These are phyloP conservation scores for Torymus tubicola DNA, from an alignment of 2,888 invertebrate species.

Conservation along the genomic window DNA sequence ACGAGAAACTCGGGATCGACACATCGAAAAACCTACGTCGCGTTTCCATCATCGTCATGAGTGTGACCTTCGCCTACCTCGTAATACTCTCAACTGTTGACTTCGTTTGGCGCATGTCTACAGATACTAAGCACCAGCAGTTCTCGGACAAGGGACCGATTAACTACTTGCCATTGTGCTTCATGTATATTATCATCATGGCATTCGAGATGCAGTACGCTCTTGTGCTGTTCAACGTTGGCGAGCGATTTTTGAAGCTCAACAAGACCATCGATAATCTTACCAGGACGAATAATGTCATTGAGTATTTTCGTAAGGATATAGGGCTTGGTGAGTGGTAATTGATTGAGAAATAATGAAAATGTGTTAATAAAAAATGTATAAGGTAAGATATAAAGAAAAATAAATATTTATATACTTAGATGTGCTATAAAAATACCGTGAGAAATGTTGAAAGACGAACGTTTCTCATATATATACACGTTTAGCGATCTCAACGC, in stretches of 20 bases:
- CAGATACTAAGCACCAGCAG: conserved; percentile 5
- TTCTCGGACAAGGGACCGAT: conserved; percentile 68
- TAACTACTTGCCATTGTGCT: conserved; percentile 80
- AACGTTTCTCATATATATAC: too few species aligned
- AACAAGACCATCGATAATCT: conserved; percentile 78
- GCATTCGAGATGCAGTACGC: conserved; percentile 81
- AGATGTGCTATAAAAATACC: too few species aligned
- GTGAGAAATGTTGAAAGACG: too few species aligned
- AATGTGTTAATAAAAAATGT: too few species aligned
- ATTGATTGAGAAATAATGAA: not conserved
- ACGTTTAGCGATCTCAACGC: too few species aligned
- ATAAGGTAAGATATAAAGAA: too few species aligned
- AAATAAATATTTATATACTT: too few species aligned
- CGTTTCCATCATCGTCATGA: conserved; percentile 64
- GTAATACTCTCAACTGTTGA: conserved; percentile 66
- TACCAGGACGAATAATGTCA: conserved; percentile 63
- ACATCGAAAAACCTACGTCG: conserved; percentile 65
- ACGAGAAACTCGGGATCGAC: conserved; percentile 65
- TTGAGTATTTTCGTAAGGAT: conserved; percentile 65
- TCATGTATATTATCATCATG: conserved; percentile 80
- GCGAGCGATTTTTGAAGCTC: conserved; percentile 78
- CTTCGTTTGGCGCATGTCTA: conserved; percentile 59
- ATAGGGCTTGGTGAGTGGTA: conserved; percentile 50
- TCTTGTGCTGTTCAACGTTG: conserved; percentile 79
- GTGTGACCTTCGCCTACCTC: conserved; percentile 62